Evolutionary conservation across 2,888 invertebrate genomes (phyloP).

Genomic region (Brenthis ino): DNA sequence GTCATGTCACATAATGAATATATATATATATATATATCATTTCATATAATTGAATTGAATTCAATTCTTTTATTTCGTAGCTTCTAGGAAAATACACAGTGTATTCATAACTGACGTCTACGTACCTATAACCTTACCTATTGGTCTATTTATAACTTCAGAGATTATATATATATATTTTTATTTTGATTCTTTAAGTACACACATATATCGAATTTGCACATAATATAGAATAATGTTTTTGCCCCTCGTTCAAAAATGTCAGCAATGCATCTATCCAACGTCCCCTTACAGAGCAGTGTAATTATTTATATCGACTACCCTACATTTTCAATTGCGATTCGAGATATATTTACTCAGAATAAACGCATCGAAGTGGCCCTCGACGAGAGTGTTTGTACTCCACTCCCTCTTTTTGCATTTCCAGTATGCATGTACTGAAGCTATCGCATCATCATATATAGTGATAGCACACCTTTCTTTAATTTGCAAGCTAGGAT

Average conservation of each 20-base stretch:
- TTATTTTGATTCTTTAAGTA: neutral
- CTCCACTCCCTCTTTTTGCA: constrained; percentile 28
- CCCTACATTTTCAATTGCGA: constrained; percentile 15
- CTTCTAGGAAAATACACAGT: too few species aligned
- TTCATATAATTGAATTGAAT: too few species aligned
- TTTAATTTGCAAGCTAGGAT: constrained; percentile 3
- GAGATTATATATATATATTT: too few species aligned
- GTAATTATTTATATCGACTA: constrained; percentile 19
- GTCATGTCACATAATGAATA: too few species aligned
- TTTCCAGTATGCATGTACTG: constrained; percentile 15
- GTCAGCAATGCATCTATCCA: constrained; percentile 20
- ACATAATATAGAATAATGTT: neutral
- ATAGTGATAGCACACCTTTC: constrained; percentile 4
- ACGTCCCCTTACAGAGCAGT: constrained; percentile 6
- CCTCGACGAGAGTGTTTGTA: constrained; percentile 31
- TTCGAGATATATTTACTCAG: constrained; percentile 30
- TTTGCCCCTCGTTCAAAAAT: constrained; percentile 14
- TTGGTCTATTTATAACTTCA: too few species aligned
- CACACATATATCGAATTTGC: constrained; percentile 10
- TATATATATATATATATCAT: too few species aligned
- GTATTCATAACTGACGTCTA: too few species aligned
- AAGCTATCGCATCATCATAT: constrained; percentile 16
- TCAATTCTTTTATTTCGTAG: too few species aligned
- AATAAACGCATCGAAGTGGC: constrained; percentile 32
- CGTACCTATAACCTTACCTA: too few species aligned